phyloP scores from a whole-genome alignment of 2,113 vertebrate species.

The Fukomys damarensis region DNA sequence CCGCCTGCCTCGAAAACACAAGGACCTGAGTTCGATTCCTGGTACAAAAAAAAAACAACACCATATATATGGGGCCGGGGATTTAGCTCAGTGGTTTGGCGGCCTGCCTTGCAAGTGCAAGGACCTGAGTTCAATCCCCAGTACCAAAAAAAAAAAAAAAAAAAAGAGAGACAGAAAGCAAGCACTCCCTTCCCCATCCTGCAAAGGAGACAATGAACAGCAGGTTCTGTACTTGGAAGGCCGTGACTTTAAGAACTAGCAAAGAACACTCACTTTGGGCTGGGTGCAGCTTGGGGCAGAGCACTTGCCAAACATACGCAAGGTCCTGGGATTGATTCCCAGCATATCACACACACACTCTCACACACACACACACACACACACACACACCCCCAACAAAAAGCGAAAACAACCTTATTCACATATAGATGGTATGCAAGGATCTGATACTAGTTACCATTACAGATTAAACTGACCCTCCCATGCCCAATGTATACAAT shows the following conservation, averaged over 20 bases:
- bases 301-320: not conserved
- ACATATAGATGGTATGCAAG: not conserved
- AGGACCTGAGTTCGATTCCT: too few species aligned
- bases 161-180: too few species aligned
- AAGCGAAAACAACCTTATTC: not conserved
- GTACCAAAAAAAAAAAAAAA: too few species aligned
- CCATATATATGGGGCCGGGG: too few species aligned
- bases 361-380: not conserved
- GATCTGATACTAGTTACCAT: constrained; percentile 23
- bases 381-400: not conserved
- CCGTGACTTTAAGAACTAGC: not conserved
- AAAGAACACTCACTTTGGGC: not conserved
- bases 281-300: not conserved
- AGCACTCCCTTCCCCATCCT: not conserved
- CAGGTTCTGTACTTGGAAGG: not conserved
- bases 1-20: too few species aligned
- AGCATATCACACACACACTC: not conserved
- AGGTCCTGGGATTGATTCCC: not conserved
- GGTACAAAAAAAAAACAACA: too few species aligned
- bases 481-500: not conserved
- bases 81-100: too few species aligned
- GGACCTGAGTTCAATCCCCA: too few species aligned
- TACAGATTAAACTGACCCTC: not conserved
- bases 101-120: too few species aligned
- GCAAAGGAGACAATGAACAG: not conserved